Evolutionary conservation across 1,140 invertebrate genomes (phyloP).

Genomic region (Drosophila sp.): DNA sequence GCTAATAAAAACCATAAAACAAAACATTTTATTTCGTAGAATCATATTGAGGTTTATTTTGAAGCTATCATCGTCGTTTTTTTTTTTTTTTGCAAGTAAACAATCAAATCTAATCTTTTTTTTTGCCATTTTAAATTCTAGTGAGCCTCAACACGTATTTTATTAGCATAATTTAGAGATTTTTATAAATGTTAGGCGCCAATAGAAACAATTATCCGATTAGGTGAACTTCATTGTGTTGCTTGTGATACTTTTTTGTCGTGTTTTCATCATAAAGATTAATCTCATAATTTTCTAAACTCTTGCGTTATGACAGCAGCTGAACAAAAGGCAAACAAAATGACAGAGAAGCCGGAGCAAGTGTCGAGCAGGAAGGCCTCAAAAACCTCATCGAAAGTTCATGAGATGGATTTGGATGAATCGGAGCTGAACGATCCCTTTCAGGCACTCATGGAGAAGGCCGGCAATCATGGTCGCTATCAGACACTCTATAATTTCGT

Average conservation of each 20-base stretch:
- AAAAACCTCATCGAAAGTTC: conserved; percentile 31
- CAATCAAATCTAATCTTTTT: conserved; percentile 22
- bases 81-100: no score
- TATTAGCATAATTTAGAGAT: conserved; percentile 41
- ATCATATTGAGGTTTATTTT: no score
- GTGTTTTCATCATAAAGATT: conserved; percentile 57
- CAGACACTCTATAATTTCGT: conserved; percentile 84
- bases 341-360: conserved; percentile 63
- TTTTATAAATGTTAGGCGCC: conserved; percentile 20
- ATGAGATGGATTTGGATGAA: conserved; percentile 66
- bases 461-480: conserved; percentile 84
- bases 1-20: no score
- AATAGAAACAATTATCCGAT: conserved; percentile 18
- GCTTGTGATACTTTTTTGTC: background rate
- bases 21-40: no score
- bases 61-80: no score
- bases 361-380: conserved; percentile 47
- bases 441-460: conserved; percentile 83
- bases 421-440: conserved; percentile 83
- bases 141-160: conserved; percentile 25
- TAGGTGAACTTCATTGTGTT: conserved; percentile 6
- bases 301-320: conserved; percentile 14
- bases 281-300: conserved; percentile 24
- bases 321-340: conserved; percentile 26
- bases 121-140: background rate